phyloP scores from a whole-genome alignment of 1,140 invertebrate species.

The Manduca sexta region DNA sequence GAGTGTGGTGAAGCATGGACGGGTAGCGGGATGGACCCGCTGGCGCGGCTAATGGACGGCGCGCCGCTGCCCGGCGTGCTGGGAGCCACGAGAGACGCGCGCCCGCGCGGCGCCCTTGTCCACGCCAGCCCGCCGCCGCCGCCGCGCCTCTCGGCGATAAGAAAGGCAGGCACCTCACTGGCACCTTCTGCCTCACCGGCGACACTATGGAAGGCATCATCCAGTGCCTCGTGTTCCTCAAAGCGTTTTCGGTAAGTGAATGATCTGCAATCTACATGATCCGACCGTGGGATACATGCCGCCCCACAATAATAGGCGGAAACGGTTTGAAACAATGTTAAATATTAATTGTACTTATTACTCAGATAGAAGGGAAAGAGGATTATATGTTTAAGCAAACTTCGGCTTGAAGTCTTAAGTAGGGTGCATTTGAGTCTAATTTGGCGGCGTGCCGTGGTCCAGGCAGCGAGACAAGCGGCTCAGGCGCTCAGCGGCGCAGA shows the following conservation, averaged over 20 bases:
- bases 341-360: constrained; percentile 19
- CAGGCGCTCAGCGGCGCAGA: constrained; percentile 17
- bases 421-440: constrained; percentile 18
- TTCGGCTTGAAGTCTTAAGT: constrained; percentile 11
- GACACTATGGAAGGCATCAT: constrained; percentile 95
- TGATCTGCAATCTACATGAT: not conserved
- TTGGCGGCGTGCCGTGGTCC: constrained; percentile 8
- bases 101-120: constrained; percentile 81
- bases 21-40: constrained; percentile 78
- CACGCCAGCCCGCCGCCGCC: constrained; percentile 83
- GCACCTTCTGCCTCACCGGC: constrained; percentile 89
- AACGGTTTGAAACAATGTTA: constrained; percentile 7
- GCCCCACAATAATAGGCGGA: no score
- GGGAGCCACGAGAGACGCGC: constrained; percentile 72
- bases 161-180: constrained; percentile 83
- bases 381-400: constrained; percentile 11
- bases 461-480: constrained; percentile 12
- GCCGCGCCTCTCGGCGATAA: constrained; percentile 80
- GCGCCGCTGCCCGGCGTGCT: constrained; percentile 78
- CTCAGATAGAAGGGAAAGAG: constrained; percentile 7
- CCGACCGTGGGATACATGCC: no score
- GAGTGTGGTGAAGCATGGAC: not conserved
- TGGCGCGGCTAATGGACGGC: constrained; percentile 83
- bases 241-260: constrained; percentile 90
- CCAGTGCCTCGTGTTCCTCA: constrained; percentile 92